These are phyloP conservation scores for Spilogale gracilis DNA, from an alignment of 2,113 vertebrate species.

Conservation along the genomic window DNA sequence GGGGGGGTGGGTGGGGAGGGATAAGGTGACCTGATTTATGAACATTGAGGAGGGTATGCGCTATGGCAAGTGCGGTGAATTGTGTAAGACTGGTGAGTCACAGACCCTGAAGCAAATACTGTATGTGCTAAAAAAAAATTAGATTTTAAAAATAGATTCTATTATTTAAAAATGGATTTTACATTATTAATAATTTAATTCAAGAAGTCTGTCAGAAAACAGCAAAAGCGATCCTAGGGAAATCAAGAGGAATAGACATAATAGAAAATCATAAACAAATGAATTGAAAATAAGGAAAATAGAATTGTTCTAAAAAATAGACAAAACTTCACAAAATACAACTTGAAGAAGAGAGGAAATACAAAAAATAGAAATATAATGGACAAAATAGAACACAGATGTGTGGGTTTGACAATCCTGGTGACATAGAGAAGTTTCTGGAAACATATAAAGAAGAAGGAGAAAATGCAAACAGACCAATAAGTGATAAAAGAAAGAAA, in stretches of 20 bases:
- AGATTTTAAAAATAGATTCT: not conserved
- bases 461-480: not conserved
- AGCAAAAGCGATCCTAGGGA: not conserved
- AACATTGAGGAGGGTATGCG: too few species aligned
- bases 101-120: too few species aligned
- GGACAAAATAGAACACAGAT: not conserved
- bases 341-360: not conserved
- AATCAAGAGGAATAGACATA: not conserved
- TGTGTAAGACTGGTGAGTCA: too few species aligned
- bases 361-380: not conserved
- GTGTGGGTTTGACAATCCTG: not conserved
- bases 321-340: not conserved
- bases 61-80: too few species aligned
- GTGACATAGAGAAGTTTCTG: not conserved
- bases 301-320: not conserved
- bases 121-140: too few species aligned
- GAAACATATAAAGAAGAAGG: not conserved
- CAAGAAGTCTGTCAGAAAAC: not conserved
- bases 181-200: not conserved
- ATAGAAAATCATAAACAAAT: constrained; percentile 3
- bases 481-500: constrained; percentile 1
- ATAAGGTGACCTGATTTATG: too few species aligned
- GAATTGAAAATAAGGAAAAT: not conserved
- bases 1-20: too few species aligned
- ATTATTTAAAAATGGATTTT: not conserved